Percentiles rank a stretch among this genome's conserved stretches.
phyloP scores from a whole-genome alignment of 2,797 vertebrate genomes.

The Rhabdophis nuchalis region DNA sequence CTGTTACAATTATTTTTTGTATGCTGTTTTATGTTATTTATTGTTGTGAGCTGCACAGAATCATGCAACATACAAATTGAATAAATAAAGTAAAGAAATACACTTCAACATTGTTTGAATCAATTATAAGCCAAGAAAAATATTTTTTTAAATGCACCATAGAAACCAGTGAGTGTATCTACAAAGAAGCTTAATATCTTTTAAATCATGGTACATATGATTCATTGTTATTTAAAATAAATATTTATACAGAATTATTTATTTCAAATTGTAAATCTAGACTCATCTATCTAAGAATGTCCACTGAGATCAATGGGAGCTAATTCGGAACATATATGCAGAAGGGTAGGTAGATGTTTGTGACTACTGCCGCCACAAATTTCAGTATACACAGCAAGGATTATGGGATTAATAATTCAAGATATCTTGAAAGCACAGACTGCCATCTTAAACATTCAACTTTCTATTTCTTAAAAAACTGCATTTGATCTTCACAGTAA shows the following conservation, averaged over 20 bases:
- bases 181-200: neutral
- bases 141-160: neutral
- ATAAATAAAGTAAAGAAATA: neutral
- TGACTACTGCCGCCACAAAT: neutral
- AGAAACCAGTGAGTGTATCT: neutral
- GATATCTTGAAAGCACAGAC: neutral
- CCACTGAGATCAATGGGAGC: neutral
- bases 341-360: neutral
- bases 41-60: neutral
- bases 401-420: neutral
- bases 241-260: neutral
- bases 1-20: neutral
- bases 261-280: neutral
- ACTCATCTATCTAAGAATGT: neutral
- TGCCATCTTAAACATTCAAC: neutral
- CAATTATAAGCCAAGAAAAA: neutral
- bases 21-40: neutral
- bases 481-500: neutral
- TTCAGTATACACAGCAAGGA: neutral
- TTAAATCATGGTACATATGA: neutral
- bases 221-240: neutral
- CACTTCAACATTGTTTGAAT: constrained; percentile 1
- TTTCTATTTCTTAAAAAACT: neutral
- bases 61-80: neutral
- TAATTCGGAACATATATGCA: neutral